Conservation (phyloP, 2,888 invertebrate genomes). For the Tigriopus californicus region DNA sequence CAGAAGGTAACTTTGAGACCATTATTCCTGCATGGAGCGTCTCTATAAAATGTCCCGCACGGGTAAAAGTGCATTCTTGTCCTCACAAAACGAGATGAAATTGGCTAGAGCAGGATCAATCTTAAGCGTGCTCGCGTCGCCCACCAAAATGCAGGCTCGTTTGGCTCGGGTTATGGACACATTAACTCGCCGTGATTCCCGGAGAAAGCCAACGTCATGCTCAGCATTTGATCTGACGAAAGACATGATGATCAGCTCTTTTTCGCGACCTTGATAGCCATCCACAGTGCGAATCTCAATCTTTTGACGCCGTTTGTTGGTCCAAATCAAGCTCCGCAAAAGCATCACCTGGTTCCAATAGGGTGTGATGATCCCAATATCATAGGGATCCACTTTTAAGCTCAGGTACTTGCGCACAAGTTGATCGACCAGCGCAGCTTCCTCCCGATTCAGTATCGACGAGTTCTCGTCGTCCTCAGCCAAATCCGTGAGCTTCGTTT, state of each 20-base stretch:
- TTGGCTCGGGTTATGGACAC: conserved; percentile 10
- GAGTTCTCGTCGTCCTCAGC: background rate
- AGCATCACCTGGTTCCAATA: conserved; percentile 7
- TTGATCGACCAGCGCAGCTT: conserved; percentile 2
- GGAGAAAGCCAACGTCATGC: conserved; percentile 8
- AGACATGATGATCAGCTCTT: conserved; percentile 4
- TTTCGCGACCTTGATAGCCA: conserved; percentile 11
- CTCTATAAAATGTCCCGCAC: background rate
- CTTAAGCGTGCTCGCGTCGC: background rate
- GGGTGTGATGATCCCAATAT: conserved; percentile 8
- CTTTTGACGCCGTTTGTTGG: background rate
- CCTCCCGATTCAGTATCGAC: conserved; percentile 4
- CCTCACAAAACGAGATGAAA: conserved; percentile 1
- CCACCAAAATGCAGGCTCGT: conserved; percentile 1
- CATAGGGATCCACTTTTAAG: background rate
- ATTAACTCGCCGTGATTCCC: conserved; percentile 9
- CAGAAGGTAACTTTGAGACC: too few relatives aligned
- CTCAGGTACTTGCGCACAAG: conserved; percentile 1
- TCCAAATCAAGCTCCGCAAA: background rate
- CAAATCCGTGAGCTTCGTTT: background rate
- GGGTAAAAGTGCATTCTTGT: background rate
- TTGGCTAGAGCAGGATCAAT: background rate
- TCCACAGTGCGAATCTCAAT: conserved; percentile 8
- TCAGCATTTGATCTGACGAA: conserved; percentile 5
- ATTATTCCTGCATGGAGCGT: background rate